Conservation (phyloP, 37 sponge, comb jelly and placozoan genomes). For the Spongilla lacustris region DNA sequence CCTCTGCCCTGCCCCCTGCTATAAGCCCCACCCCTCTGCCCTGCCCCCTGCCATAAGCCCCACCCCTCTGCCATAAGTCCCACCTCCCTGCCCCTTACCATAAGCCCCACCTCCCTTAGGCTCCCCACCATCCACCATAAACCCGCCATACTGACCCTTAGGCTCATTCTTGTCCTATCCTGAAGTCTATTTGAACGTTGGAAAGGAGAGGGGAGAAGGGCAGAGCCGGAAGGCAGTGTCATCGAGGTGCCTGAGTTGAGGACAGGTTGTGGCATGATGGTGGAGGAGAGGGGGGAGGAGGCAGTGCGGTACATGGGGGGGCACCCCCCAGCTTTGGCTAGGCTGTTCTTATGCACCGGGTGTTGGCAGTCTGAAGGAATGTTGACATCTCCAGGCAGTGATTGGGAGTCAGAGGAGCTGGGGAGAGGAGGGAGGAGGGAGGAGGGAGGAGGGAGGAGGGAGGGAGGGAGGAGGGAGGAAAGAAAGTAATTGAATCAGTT, state of each 20-base stretch:
- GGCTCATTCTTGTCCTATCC: slow-evolving; percentile 22
- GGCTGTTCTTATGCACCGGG: slow-evolving; percentile 14
- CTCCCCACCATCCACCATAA: no score
- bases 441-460: background rate
- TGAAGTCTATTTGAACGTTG: background rate
- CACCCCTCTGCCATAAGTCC: no score
- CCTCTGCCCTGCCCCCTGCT: no score
- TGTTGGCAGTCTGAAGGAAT: slow-evolving; percentile 11
- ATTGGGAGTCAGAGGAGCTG: background rate
- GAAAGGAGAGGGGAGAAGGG: background rate
- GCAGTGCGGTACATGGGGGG: no score
- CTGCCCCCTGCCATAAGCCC: no score
- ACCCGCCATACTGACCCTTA: slow-evolving; percentile 43
- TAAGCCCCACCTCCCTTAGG: no score
- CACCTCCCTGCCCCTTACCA: no score
- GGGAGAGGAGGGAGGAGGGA: background rate
- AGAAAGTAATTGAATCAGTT: no score
- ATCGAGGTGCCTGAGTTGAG: background rate
- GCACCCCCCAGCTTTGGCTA: background rate
- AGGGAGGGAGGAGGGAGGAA: background rate
- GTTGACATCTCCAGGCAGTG: no score
- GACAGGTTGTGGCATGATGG: background rate
- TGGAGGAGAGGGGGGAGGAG: no score
- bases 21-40: no score
- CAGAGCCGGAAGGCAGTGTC: background rate